phyloP scores from a whole-genome alignment of 2,797 vertebrate species.

The Fundulus diaphanus region DNA sequence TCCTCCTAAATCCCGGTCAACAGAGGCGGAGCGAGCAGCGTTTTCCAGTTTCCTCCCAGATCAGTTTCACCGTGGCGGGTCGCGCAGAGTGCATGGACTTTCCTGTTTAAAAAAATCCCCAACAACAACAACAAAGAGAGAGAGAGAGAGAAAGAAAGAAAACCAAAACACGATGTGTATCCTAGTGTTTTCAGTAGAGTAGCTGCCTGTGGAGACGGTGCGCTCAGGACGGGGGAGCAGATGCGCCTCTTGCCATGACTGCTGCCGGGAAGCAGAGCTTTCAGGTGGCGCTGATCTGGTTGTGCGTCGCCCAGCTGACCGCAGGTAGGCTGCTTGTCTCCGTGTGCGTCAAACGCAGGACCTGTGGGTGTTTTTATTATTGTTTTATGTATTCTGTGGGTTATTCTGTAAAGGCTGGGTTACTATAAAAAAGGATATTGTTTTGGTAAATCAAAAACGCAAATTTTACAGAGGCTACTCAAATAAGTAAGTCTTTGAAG shows the following conservation, averaged over 20 bases:
- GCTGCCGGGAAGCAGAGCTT: slow-evolving; percentile 69
- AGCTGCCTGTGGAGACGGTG: slow-evolving; percentile 47
- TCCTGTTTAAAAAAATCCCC: neutral
- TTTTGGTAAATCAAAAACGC: neutral
- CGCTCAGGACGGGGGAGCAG: slow-evolving; percentile 56
- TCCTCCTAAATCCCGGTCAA: slow-evolving; percentile 74
- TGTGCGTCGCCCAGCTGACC: slow-evolving; percentile 75
- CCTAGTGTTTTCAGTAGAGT: slow-evolving; percentile 29
- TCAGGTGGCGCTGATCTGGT: slow-evolving; percentile 75
- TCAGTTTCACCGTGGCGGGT: slow-evolving; percentile 38
- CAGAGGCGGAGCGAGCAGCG: slow-evolving; percentile 76
- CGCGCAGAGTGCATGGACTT: slow-evolving; percentile 40
- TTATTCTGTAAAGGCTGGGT: neutral
- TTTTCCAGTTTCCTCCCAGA: slow-evolving; percentile 44
- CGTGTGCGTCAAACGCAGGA: neutral
- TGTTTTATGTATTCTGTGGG: neutral
- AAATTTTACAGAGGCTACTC: neutral
- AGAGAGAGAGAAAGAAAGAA: no score
- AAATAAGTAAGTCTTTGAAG: neutral
- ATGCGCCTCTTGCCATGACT: slow-evolving; percentile 79
- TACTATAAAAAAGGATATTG: neutral
- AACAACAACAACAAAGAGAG: no score
- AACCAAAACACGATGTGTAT: slow-evolving; percentile 24
- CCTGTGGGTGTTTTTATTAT: neutral
- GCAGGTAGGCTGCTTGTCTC: slow-evolving; percentile 70